phyloP scores from a whole-genome alignment of 2,888 invertebrate genomes.

The Leucophenga montana region DNA sequence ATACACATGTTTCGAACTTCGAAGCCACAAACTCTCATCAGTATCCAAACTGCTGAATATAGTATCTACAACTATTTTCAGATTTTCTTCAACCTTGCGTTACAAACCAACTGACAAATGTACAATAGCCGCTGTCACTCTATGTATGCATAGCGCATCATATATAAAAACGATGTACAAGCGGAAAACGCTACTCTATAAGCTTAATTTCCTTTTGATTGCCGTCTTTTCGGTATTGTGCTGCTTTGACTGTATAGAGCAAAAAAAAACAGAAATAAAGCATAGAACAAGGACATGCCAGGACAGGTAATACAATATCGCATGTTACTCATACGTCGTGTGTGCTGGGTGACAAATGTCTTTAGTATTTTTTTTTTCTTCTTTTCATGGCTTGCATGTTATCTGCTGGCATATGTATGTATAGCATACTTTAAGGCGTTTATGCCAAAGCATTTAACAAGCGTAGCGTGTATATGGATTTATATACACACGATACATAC shows the following conservation, averaged over 20 bases:
- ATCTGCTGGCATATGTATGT: neutral
- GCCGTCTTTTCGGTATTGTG: constrained; percentile 40
- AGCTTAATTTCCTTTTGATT: constrained; percentile 65
- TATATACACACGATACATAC: too few species aligned
- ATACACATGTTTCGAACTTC: too few species aligned
- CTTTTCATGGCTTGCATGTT: constrained; percentile 8
- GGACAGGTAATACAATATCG: constrained; percentile 61
- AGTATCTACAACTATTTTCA: too few species aligned
- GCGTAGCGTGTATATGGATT: constrained; percentile 6
- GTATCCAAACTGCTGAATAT: too few species aligned
- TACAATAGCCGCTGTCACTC: too few species aligned
- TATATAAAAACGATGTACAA: neutral
- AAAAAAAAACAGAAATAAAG: neutral
- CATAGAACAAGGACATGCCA: neutral
- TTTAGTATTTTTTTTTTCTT: constrained; percentile 42
- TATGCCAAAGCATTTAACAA: constrained; percentile 19
- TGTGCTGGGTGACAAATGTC: constrained; percentile 60
- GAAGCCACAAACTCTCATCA: too few species aligned
- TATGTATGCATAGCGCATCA: too few species aligned
- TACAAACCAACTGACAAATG: too few species aligned
- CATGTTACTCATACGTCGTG: constrained; percentile 65
- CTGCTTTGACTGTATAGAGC: neutral
- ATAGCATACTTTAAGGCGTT: constrained; percentile 13
- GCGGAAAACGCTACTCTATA: too few species aligned
- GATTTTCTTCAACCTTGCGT: too few species aligned